phyloP scores from a whole-genome alignment of 2,113 vertebrate genomes.

The Alouatta palliata region DNA sequence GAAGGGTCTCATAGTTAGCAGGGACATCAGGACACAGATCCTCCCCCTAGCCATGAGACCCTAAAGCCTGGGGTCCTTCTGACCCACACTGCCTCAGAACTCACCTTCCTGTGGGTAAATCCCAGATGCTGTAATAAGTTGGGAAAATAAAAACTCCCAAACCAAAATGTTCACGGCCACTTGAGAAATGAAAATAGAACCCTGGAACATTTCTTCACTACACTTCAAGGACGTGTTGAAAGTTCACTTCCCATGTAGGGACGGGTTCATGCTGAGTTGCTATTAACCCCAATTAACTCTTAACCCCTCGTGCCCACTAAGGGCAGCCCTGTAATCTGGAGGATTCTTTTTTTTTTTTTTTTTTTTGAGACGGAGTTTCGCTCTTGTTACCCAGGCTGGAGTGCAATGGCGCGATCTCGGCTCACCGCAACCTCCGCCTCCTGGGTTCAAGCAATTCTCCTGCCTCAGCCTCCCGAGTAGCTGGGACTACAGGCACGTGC shows the following conservation, averaged over 20 bases:
- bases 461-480: no score
- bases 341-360: no score
- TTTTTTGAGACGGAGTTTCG: no score
- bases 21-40: accelerated
- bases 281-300: slow-evolving; percentile 61
- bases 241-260: neutral
- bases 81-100: accelerated
- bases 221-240: slow-evolving; percentile 12
- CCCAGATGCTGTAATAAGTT: neutral
- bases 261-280: neutral
- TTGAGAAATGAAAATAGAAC: slow-evolving; percentile 70
- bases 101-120: neutral
- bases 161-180: neutral
- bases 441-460: no score
- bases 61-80: neutral
- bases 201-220: slow-evolving; percentile 4
- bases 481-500: no score
- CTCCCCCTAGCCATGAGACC: accelerated
- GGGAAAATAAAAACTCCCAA: slow-evolving; percentile 40
- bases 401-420: no score
- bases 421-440: no score
- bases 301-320: neutral
- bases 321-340: neutral
- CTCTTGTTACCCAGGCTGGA: no score
- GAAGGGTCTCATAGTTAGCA: neutral